These are phyloP conservation scores for Drosophila truncata DNA, from an alignment of 1,140 invertebrate genomes.

Conservation along the genomic window DNA sequence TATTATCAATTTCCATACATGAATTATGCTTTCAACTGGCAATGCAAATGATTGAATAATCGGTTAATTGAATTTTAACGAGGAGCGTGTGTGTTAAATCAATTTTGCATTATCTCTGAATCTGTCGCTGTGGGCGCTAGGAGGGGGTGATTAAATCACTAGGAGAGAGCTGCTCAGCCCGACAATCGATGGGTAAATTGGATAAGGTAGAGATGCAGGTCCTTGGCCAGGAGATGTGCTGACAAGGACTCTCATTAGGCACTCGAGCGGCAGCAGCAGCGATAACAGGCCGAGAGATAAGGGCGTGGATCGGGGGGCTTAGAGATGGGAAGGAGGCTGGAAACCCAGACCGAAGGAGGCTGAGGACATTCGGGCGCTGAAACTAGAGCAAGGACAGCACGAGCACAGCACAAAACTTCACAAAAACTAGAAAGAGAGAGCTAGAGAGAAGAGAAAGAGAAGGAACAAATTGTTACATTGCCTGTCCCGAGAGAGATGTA, in stretches of 20 bases:
- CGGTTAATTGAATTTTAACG: conserved; percentile 20
- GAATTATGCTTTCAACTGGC: conserved; percentile 4
- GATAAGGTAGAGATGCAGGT: conserved; percentile 60
- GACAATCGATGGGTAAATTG: conserved; percentile 50
- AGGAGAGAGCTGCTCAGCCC: conserved; percentile 54
- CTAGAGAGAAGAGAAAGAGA: conserved; percentile 15
- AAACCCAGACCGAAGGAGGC: conserved; percentile 37
- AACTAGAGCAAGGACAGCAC: conserved; percentile 77
- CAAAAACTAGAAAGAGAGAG: conserved; percentile 44
- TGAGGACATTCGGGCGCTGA: conserved; percentile 49
- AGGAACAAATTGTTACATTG: conserved; percentile 69
- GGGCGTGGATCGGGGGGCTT: conserved; percentile 17
- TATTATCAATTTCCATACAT: neutral
- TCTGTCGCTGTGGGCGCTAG: conserved; percentile 8
- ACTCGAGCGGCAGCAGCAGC: conserved; percentile 52
- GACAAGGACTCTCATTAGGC: conserved; percentile 69
- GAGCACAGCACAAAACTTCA: conserved; percentile 61
- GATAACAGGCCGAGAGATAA: conserved; percentile 72
- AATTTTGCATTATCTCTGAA: conserved; percentile 9
- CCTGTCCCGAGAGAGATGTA: conserved; percentile 44
- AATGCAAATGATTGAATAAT: conserved; percentile 3
- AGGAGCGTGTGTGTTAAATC: conserved; percentile 10
- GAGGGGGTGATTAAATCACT: conserved; percentile 6
- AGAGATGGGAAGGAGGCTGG: neutral
- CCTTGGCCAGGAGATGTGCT: conserved; percentile 40